Evolutionary conservation across 1,140 invertebrate species (phyloP), one percentile per base, ranked within the genome.

Genomic region (Leptopilina clavipes): DNA sequence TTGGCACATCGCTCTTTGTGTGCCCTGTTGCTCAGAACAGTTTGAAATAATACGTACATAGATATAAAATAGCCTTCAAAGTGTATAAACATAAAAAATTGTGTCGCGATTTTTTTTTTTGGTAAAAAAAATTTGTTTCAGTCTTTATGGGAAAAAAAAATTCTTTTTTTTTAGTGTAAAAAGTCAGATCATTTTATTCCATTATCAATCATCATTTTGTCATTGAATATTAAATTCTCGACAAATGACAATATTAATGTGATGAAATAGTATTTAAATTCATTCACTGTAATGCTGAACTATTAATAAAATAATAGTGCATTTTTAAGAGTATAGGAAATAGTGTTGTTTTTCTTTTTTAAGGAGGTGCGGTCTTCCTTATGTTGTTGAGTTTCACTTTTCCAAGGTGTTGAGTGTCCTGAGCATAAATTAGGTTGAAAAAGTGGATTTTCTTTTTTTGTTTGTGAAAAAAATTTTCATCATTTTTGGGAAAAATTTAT

Each of bases 1-100:
- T 65, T 65, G 25, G 59, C 59, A 65, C 59, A 65, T 65, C 22
- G 22, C 12, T 31, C 3, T 54, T 54, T 54, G 48, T n/a, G 56
- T 31, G 5, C 25, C 14, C 22, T 65, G 56, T n/a, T 65, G 25
- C 19, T 65, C 22, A 65, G 25, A 12, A 65, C 12, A 65, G 25
- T 65, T n/a, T 14, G 25, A 37, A 31, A 40, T 40, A 31, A 65
- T 65, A 31, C 59, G 10, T 65, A 65, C 59, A 65, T 65, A 65
- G 11, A 59, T 59, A 65, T 19, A 40, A 40, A 40, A 40, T 19
- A 65, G n/a, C 14, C 59, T 65, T 65, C 22, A 65, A 8, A 65
- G 59, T 65, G 59, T 65, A 10, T 7, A 65, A 22, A 31, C 25
- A 37, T 40, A 40, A 8, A 40, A 8, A 65, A 65, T 14, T 65